Base-by-base conservation (phyloP, 2,888 invertebrate genomes). In the Latrodectus hesperus region DNA sequence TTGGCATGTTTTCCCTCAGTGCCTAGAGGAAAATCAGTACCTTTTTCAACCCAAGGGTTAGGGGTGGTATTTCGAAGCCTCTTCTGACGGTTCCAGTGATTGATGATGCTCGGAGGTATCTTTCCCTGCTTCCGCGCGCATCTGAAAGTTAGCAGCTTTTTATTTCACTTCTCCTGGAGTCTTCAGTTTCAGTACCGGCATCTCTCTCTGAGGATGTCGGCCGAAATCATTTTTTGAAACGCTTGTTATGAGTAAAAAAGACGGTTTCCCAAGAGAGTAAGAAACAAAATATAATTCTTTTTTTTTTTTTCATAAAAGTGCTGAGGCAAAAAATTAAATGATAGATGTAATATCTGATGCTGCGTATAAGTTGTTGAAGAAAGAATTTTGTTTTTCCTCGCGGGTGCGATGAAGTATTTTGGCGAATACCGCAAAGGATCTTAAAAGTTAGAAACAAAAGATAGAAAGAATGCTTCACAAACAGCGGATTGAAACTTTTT, bases 101-200 rank as follows among this genome's bases (percentile, higher is more conserved):
- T 68, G 82, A 82, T 82, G 82, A 82, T 75, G 74, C 82, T 82
- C 70, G 75, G 55, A 75, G 82, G 81, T 67, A 81, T 81, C 81
- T 73, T 81, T 81, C 67, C 73, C 67, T 73, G 65, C 81, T 71
- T 80, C 80, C 80, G 71, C 65, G 64, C 65, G 64, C 80, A 22
- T 64, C 22, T 14, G 38, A 38, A 38, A 6, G 38, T 38, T 38
- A 38, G 4, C 22, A 64, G 65, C 51, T 49, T n/a, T 71, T 81
- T 81, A 67, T 74, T 67, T 74, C 81, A 73, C 73, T 81, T 67
- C 73, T 73, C 67, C 64, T 73, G n/a, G 60, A 60, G 60, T 65
- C 77, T 77, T 51, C 68, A 68, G 68, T 68, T 77, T 77, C 52
- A 77, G 12, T 38, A 38, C 52, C 51, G 49, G 64, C 49, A 17